Evolutionary conservation across 2,113 vertebrate species (phyloP).

Genomic region (Apodemus speciosus): DNA sequence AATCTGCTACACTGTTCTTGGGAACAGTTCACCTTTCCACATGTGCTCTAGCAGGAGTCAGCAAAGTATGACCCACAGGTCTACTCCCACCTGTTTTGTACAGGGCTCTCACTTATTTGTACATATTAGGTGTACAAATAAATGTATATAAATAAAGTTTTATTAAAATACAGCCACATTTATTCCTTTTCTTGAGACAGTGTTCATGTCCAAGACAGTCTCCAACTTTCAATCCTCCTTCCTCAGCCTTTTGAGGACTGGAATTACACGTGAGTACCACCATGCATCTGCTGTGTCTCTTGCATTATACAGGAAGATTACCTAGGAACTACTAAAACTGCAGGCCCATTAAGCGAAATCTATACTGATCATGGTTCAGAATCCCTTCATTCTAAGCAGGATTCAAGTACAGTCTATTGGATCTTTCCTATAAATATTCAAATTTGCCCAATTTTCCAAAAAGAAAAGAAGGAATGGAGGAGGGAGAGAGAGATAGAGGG

Average conservation of each 20-base stretch:
- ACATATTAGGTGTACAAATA: not conserved
- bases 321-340: not conserved
- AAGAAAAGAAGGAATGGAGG: too few species aligned
- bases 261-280: not conserved
- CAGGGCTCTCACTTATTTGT: not conserved
- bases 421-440: not conserved
- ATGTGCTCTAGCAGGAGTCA: not conserved
- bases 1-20: not conserved
- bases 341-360: not conserved
- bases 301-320: not conserved
- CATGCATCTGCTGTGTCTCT: not conserved
- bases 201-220: not conserved
- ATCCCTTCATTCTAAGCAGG: not conserved
- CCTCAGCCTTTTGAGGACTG: not conserved
- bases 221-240: not conserved
- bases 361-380: too few species aligned
- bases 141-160: not conserved
- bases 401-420: not conserved
- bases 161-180: not conserved
- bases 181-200: not conserved
- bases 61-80: not conserved
- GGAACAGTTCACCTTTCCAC: not conserved
- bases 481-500: not conserved
- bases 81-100: not conserved
- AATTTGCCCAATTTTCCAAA: not conserved